Conservation (phyloP, 2,888 invertebrate genomes). For the Tipula vernalis region DNA sequence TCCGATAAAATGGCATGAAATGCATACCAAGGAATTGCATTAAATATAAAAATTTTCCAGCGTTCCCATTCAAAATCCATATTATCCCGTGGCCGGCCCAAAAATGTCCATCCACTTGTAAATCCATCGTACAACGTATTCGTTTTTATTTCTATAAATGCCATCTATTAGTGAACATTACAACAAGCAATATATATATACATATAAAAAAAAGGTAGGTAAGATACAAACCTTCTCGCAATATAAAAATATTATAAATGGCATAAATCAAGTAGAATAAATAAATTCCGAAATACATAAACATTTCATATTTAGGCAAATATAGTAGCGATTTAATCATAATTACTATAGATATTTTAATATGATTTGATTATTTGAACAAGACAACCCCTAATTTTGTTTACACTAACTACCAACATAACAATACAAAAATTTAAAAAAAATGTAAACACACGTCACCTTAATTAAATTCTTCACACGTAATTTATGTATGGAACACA, state of each 20-base stretch:
- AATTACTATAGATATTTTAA: neutral
- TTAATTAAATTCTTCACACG: neutral
- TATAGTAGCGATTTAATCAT: neutral
- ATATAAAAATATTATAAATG: slow-evolving; percentile 15
- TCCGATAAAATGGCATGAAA: slow-evolving; percentile 23
- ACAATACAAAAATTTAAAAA: neutral
- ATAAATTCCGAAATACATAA: slow-evolving; percentile 28
- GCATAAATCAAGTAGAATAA: slow-evolving; percentile 28
- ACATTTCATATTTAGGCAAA: slow-evolving; percentile 23
- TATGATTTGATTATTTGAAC: neutral
- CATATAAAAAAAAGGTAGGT: neutral
- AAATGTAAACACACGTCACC: neutral
- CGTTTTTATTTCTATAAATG: neutral
- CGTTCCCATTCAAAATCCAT: slow-evolving; percentile 31
- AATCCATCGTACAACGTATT: neutral
- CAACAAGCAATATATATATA: too few relatives aligned
- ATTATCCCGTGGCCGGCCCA: slow-evolving; percentile 27
- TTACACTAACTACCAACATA: neutral
- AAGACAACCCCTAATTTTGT: neutral
- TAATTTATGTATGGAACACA: neutral
- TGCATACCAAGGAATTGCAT: slow-evolving; percentile 27
- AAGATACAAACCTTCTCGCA: slow-evolving; percentile 14
- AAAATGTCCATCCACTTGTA: slow-evolving; percentile 21
- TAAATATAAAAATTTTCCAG: slow-evolving; percentile 25
- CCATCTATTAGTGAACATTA: neutral